A percentile compares a stretch with the other conserved stretches of the same genome.
Conservation (phyloP, 2,888 invertebrate genomes). For the Hydroisotoma schaefferi region DNA sequence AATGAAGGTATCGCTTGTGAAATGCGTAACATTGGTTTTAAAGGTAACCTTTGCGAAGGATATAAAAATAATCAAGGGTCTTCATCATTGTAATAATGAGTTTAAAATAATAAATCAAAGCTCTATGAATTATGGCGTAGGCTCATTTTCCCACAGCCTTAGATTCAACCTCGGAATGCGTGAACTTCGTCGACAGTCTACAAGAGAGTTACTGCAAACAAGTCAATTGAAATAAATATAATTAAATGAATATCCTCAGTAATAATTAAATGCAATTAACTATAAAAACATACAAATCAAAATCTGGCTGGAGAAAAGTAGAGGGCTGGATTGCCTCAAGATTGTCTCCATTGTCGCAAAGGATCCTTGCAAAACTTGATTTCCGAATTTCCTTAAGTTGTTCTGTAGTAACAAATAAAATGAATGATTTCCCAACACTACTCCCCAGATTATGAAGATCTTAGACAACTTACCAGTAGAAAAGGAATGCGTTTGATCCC, state of each 20-base stretch:
- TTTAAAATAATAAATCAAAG: background rate
- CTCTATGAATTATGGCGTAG: conserved; percentile 23
- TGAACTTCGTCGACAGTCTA: conserved; percentile 58
- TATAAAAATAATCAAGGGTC: no score
- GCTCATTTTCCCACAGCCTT: conserved; percentile 59
- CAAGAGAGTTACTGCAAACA: conserved; percentile 63
- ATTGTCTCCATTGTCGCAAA: conserved; percentile 75
- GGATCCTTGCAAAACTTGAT: conserved; percentile 68
- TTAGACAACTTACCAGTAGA: background rate
- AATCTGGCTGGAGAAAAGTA: conserved; percentile 47
- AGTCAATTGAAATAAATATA: conserved; percentile 25
- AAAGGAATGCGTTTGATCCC: conserved; percentile 32
- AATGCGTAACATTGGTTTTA: no score
- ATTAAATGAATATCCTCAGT: background rate
- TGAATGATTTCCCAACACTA: background rate
- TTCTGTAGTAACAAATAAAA: conserved; percentile 49
- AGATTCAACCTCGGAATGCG: conserved; percentile 63
- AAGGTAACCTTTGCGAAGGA: no score
- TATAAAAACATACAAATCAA: conserved; percentile 43
- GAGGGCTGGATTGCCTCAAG: conserved; percentile 62
- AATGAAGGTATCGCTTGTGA: no score
- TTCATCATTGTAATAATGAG: background rate
- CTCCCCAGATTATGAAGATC: no score
- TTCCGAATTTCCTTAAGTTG: conserved; percentile 76
- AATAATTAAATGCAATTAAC: conserved; percentile 1